phyloP scores from a whole-genome alignment of 1,140 invertebrate species.

The Pogonomyrmex barbatus region DNA sequence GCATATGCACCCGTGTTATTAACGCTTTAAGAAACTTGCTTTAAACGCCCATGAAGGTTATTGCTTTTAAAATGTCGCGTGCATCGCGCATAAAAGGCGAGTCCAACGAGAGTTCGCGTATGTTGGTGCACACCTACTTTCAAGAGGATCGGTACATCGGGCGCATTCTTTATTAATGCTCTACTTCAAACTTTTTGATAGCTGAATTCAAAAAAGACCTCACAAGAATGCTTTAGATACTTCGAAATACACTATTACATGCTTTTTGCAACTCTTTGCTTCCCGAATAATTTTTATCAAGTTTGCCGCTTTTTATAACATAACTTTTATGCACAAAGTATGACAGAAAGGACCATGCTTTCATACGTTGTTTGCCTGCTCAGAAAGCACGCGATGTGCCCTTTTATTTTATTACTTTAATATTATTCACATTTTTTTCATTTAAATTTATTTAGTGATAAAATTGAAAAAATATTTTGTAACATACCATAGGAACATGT shows the following conservation, averaged over 20 bases:
- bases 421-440: not conserved
- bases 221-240: slow-evolving; percentile 36
- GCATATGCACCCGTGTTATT: slow-evolving; percentile 53
- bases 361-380: not conserved
- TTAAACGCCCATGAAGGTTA: slow-evolving; percentile 57
- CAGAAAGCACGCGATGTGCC: not conserved
- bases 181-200: slow-evolving; percentile 56
- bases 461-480: not conserved
- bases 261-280: slow-evolving; percentile 28
- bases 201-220: slow-evolving; percentile 44
- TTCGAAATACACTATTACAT: slow-evolving; percentile 36
- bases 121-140: slow-evolving; percentile 39
- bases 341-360: not conserved
- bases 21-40: slow-evolving; percentile 60
- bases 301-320: slow-evolving; percentile 13
- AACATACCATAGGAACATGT: not conserved
- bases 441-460: not conserved
- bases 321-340: slow-evolving; percentile 1
- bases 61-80: slow-evolving; percentile 60
- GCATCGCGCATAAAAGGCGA: slow-evolving; percentile 44
- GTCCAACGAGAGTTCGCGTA: not conserved
- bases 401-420: not conserved
- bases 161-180: slow-evolving; percentile 58
- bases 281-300: slow-evolving; percentile 44
- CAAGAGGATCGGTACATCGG: not conserved